phyloP scores from a whole-genome alignment of 1,140 invertebrate species.

The Pogonus chalceus region DNA sequence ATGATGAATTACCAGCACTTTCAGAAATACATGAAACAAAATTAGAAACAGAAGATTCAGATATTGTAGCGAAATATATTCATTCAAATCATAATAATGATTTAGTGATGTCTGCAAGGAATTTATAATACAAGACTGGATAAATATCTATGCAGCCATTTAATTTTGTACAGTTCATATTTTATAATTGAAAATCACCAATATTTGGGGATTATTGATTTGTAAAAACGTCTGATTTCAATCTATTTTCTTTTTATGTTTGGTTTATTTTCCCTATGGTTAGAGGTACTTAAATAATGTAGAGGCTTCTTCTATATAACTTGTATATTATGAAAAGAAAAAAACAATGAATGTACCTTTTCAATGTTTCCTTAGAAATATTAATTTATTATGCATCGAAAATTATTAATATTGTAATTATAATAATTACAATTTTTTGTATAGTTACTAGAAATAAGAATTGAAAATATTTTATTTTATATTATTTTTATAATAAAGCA shows the following conservation, averaged over 20 bases:
- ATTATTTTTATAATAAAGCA: slow-evolving; percentile 14
- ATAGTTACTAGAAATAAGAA: neutral
- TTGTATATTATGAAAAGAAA: neutral
- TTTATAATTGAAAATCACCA: neutral
- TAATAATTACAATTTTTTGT: slow-evolving; percentile 5
- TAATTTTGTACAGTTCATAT: neutral
- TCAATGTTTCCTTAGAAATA: slow-evolving; percentile 2
- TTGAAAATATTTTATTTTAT: slow-evolving; percentile 10
- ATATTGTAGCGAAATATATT: slow-evolving; percentile 9
- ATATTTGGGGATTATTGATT: neutral
- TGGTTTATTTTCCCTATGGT: neutral
- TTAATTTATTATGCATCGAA: neutral
- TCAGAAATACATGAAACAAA: slow-evolving; percentile 18
- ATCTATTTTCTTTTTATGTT: neutral
- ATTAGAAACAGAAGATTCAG: slow-evolving; percentile 19
- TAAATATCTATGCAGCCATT: slow-evolving; percentile 13
- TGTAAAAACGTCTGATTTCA: neutral
- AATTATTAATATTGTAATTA: slow-evolving; percentile 1
- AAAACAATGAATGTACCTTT: neutral
- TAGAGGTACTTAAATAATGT: neutral
- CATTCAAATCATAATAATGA: slow-evolving; percentile 15
- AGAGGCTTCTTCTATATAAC: neutral
- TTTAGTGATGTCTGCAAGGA: slow-evolving; percentile 15
- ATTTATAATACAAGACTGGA: slow-evolving; percentile 22
- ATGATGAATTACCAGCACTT: slow-evolving; percentile 12